Evolutionary conservation across 2,888 invertebrate species (phyloP).

Genomic region (Selenia dentaria): DNA sequence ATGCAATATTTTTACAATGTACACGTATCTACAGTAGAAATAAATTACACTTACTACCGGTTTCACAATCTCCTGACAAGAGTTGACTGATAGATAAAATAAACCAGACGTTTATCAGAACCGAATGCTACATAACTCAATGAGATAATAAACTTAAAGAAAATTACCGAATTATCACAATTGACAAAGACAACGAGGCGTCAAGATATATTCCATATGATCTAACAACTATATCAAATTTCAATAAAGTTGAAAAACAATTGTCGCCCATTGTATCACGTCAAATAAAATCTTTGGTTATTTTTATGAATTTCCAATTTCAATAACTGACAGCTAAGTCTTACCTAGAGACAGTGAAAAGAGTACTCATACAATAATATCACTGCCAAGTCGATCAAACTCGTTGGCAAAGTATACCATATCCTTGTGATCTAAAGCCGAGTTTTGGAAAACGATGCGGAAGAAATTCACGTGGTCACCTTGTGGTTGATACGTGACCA

Average conservation of each 20-base stretch:
- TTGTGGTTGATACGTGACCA: constrained; percentile 98
- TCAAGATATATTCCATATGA: not conserved
- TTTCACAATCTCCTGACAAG: constrained; percentile 8
- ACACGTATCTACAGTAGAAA: constrained; percentile 33
- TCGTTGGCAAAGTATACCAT: constrained; percentile 95
- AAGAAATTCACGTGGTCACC: constrained; percentile 96
- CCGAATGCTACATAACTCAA: not conserved
- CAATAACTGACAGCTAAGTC: constrained; percentile 16
- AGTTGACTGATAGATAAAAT: constrained; percentile 3
- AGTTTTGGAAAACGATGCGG: constrained; percentile 96
- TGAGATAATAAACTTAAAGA: not conserved
- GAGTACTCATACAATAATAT: constrained; percentile 68
- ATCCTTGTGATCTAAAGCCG: constrained; percentile 92
- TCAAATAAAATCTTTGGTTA: not conserved
- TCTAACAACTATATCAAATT: not conserved
- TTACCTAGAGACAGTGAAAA: constrained; percentile 15
- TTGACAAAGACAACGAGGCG: not conserved
- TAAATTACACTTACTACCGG: constrained; percentile 21
- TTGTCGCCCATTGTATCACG: not conserved
- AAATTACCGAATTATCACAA: not conserved
- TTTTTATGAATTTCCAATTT: not conserved
- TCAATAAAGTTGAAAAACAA: not conserved
- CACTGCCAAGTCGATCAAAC: constrained; percentile 92
- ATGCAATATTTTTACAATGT: constrained; percentile 48
- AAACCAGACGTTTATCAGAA: too few relatives aligned